These are phyloP conservation scores for Hypomesus transpacificus DNA, from an alignment of 2,113 vertebrate genomes.

Conservation along the genomic window DNA sequence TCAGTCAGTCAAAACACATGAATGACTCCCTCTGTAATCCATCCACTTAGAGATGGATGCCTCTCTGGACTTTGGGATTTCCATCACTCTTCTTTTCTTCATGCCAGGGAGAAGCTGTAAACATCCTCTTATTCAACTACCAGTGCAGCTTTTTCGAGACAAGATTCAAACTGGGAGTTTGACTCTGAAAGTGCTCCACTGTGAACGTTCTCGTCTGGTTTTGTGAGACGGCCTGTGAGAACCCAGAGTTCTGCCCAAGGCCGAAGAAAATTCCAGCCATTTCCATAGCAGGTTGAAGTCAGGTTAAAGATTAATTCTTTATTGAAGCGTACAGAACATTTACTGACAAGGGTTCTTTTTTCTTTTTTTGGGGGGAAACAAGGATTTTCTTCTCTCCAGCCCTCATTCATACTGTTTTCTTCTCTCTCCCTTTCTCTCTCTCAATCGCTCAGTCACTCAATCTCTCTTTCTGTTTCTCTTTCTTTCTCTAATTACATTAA, in stretches of 20 bases:
- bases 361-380: not conserved
- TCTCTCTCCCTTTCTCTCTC: not conserved
- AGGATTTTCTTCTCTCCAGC: not conserved
- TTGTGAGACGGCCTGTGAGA: not conserved
- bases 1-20: too few species aligned
- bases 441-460: constrained; percentile 7
- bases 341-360: not conserved
- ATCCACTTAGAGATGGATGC: too few species aligned
- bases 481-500: not conserved
- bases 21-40: too few species aligned
- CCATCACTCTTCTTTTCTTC: too few species aligned
- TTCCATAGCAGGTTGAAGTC: constrained; percentile 11
- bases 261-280: constrained; percentile 7
- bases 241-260: not conserved
- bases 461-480: not conserved
- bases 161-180: too few species aligned
- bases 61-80: too few species aligned
- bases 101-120: not conserved
- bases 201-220: not conserved
- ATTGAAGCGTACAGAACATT: constrained; percentile 10
- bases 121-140: not conserved
- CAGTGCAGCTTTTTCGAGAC: too few species aligned
- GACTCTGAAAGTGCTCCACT: not conserved
- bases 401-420: not conserved
- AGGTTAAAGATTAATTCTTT: constrained; percentile 15